Evolutionary conservation across 30 jellyfish, hydroid and myxozoan species (phyloP).

Genomic region (Aurelia sp.): DNA sequence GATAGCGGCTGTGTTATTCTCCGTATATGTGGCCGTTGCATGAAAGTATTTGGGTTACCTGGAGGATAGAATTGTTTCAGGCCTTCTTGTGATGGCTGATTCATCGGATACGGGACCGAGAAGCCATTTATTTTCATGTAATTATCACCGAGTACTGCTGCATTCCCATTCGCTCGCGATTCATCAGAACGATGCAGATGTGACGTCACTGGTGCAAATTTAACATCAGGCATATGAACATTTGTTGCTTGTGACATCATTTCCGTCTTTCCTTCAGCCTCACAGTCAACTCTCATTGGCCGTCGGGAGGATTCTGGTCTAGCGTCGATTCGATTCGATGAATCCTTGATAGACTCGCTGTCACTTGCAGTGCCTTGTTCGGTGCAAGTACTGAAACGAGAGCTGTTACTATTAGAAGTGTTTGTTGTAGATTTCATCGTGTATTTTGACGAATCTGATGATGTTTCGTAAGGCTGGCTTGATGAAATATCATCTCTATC

Average conservation of each 20-base stretch:
- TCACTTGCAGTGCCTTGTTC: slow-evolving; percentile 79
- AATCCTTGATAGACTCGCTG: slow-evolving; percentile 52
- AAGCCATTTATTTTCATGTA: slow-evolving; percentile 51
- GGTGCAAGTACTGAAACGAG: slow-evolving; percentile 71
- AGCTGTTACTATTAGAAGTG: slow-evolving; percentile 71
- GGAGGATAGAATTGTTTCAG: slow-evolving; percentile 39
- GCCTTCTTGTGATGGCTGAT: slow-evolving; percentile 21
- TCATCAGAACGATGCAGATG: slow-evolving; percentile 21
- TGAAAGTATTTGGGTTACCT: slow-evolving; percentile 30
- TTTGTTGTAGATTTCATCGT: slow-evolving; percentile 76
- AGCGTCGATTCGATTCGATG: slow-evolving; percentile 26
- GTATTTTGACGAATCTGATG: slow-evolving; percentile 82
- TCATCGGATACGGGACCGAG: slow-evolving; percentile 43
- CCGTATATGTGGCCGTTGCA: slow-evolving; percentile 58
- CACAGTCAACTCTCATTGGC: slow-evolving; percentile 23
- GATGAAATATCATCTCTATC: slow-evolving; percentile 55
- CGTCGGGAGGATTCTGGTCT: slow-evolving; percentile 30
- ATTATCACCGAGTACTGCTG: background rate
- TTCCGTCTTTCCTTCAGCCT: slow-evolving; percentile 19
- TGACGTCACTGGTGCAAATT: slow-evolving; percentile 15
- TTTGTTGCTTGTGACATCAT: slow-evolving; percentile 22
- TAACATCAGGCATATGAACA: slow-evolving; percentile 42
- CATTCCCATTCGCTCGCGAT: slow-evolving; percentile 35
- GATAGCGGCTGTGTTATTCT: slow-evolving; percentile 64
- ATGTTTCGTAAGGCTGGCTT: slow-evolving; percentile 87